Percentiles rank a stretch among this genome's conserved stretches.
phyloP scores from a whole-genome alignment of 2,888 invertebrate species.

The Busseola fusca region DNA sequence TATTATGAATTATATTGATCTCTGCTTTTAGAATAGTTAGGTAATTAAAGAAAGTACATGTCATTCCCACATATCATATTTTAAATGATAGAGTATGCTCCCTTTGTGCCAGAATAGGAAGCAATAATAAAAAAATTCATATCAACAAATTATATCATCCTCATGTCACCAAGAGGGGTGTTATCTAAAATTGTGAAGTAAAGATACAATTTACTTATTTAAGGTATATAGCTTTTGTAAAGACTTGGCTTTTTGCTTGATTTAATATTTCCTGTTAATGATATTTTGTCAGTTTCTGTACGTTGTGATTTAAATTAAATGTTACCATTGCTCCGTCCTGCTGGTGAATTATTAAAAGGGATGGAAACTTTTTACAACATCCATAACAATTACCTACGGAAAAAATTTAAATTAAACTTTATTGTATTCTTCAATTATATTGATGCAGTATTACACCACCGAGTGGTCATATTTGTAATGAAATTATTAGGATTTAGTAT shows the following conservation, averaged over 20 bases:
- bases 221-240: conserved; percentile 73
- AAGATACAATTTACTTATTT: conserved; percentile 31
- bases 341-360: conserved; percentile 59
- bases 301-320: conserved; percentile 27
- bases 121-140: conserved; percentile 63
- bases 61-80: conserved; percentile 78
- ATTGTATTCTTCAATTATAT: conserved; percentile 37
- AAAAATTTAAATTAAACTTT: conserved; percentile 25
- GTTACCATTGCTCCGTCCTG: conserved; percentile 70
- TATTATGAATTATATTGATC: conserved; percentile 48
- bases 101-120: conserved; percentile 76
- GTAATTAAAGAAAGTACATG: conserved; percentile 72
- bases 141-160: conserved; percentile 42
- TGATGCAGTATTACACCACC: conserved; percentile 40
- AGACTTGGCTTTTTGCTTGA: conserved; percentile 68
- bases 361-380: conserved; percentile 59
- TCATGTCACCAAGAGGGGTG: conserved; percentile 15
- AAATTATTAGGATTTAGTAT: conserved; percentile 60
- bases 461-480: conserved; percentile 44
- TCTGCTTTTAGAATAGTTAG: conserved; percentile 61
- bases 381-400: conserved; percentile 13
- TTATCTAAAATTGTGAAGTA: conserved; percentile 34
- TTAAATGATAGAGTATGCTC: conserved; percentile 67
- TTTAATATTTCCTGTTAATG: conserved; percentile 36
- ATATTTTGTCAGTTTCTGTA: conserved; percentile 43